phyloP scores from a whole-genome alignment of 1,140 invertebrate genomes.

The Caenorhabditis inopinata region DNA sequence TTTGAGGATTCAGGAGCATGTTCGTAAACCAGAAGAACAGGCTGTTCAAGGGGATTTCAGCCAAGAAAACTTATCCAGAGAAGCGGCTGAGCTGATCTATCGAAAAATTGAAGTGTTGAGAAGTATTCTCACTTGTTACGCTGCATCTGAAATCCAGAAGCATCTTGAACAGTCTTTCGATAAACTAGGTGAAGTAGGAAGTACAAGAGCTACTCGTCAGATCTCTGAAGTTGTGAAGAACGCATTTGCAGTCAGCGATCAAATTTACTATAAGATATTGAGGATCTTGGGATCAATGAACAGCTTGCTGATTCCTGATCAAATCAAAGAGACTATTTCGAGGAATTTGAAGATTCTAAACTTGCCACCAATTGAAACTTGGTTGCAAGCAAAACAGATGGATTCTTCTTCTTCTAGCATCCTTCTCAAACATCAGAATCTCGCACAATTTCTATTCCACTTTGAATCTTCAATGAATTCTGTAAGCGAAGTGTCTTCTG shows the following conservation, averaged over 20 bases:
- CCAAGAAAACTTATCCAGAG: background rate
- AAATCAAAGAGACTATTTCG: background rate
- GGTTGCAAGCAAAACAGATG: background rate
- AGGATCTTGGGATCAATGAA: background rate
- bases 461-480: background rate
- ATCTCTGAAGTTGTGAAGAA: background rate
- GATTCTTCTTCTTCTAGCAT: too few relatives aligned
- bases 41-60: slow-evolving; percentile 11
- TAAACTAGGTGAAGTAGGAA: too few relatives aligned
- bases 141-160: background rate
- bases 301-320: background rate
- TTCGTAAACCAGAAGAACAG: background rate
- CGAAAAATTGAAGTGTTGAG: background rate
- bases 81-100: background rate
- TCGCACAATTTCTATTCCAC: background rate
- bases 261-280: background rate
- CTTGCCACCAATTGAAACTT: background rate
- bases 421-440: background rate
- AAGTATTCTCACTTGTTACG: slow-evolving; percentile 10
- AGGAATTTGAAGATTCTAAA: slow-evolving; percentile 1
- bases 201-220: background rate
- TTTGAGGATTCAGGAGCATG: background rate
- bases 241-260: background rate
- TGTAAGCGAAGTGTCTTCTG: background rate
- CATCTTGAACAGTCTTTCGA: too few relatives aligned